A percentile compares a stretch with the other conserved stretches of the same genome.
phyloP scores from a whole-genome alignment of 2,113 vertebrate species.

The Donacobius atricapilla region DNA sequence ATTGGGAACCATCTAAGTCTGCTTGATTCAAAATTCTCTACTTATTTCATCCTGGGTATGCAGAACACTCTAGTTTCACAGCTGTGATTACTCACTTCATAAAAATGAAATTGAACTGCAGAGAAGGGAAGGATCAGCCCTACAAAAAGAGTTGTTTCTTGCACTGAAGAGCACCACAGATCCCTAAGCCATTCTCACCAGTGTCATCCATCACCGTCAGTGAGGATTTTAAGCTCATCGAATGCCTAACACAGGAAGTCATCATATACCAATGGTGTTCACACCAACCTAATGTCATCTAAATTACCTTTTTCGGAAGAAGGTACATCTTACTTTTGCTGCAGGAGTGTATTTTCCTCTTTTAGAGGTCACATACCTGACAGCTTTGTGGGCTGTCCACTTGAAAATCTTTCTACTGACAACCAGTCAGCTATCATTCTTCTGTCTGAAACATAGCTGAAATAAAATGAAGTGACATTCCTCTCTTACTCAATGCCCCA shows the following conservation, averaged over 20 bases:
- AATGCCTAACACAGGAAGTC: background rate
- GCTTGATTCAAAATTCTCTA: background rate
- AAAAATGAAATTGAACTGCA: background rate
- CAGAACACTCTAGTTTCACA: background rate
- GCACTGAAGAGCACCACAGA: background rate
- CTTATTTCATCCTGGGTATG: background rate
- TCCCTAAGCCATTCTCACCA: background rate
- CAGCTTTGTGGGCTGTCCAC: background rate
- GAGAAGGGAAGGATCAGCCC: background rate
- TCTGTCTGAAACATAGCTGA: background rate
- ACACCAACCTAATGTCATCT: background rate
- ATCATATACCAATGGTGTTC: background rate
- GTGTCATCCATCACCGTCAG: background rate
- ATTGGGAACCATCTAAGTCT: background rate
- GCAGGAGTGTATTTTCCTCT: background rate
- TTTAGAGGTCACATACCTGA: background rate
- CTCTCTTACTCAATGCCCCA: background rate
- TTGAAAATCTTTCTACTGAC: background rate
- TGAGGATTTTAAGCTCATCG: background rate
- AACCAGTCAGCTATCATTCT: background rate
- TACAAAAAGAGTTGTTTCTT: background rate
- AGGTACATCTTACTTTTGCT: background rate
- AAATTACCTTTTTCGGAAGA: background rate
- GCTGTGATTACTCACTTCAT: no score
- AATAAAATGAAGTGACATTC: background rate